Conservation (phyloP, 2,113 vertebrate genomes). For the Fulica atra region DNA sequence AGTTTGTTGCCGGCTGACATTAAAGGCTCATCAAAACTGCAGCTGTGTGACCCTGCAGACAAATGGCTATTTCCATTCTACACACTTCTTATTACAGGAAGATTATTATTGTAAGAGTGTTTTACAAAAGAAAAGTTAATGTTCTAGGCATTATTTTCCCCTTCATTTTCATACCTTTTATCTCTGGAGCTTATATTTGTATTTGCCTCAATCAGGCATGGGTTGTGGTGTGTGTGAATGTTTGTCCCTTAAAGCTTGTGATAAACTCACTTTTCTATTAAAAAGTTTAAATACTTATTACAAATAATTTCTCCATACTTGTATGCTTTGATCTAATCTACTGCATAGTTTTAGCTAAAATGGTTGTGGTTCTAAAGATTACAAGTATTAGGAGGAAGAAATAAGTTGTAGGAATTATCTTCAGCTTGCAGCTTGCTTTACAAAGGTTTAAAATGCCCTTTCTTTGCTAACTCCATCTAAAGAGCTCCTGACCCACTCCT, state of each 20-base stretch:
- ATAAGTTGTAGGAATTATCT: conserved; percentile 74
- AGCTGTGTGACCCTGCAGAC: not conserved
- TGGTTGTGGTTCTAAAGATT: conserved; percentile 62
- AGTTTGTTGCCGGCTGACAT: not conserved
- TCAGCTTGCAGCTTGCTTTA: conserved; percentile 68
- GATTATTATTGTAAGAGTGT: not conserved
- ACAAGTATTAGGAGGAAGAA: conserved; percentile 58
- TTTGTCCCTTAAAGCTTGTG: conserved; percentile 40
- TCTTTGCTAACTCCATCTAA: conserved; percentile 35
- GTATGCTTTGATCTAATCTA: conserved; percentile 70
- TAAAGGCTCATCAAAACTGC: not conserved
- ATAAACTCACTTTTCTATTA: conserved; percentile 63
- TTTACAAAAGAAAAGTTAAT: not conserved
- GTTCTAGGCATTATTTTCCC: not conserved
- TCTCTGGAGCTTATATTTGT: conserved; percentile 47
- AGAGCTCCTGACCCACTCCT: conserved; percentile 9
- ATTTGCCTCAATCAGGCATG: conserved; percentile 43
- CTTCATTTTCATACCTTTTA: conserved; percentile 11
- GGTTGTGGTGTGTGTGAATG: not conserved
- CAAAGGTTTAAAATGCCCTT: conserved; percentile 68
- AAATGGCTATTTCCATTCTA: not conserved
- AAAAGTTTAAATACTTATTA: conserved; percentile 67
- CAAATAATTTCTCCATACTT: conserved; percentile 55
- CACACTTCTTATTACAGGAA: not conserved
- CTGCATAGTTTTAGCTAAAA: conserved; percentile 63